Conservation (phyloP, 2,113 vertebrate genomes). For the Phoxinus phoxinus region DNA sequence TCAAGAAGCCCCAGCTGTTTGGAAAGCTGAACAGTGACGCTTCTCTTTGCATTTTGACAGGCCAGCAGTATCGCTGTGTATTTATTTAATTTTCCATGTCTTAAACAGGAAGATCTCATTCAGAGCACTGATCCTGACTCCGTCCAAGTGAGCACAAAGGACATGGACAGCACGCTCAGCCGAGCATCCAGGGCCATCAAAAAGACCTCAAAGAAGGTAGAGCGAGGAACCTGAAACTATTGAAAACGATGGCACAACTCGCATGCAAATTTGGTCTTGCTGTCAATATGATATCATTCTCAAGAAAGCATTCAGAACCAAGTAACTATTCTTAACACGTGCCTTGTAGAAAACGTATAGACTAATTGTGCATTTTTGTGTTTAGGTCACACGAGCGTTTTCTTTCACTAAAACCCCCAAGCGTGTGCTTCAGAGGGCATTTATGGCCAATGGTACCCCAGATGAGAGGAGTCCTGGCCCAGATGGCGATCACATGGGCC, state of each 20-base stretch:
- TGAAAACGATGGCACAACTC: background rate
- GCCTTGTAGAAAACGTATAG: background rate
- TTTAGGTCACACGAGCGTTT: constrained; percentile 92
- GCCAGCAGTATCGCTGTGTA: constrained; percentile 39
- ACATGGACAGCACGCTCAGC: constrained; percentile 98
- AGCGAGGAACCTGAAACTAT: background rate
- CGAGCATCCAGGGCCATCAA: constrained; percentile 96
- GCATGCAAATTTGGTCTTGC: constrained; percentile 20
- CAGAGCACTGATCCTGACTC: constrained; percentile 90
- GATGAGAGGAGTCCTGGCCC: constrained; percentile 83
- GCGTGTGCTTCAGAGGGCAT: constrained; percentile 88
- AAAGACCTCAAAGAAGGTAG: constrained; percentile 97
- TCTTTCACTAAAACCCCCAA: constrained; percentile 98
- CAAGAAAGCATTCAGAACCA: no score
- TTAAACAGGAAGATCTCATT: constrained; percentile 90
- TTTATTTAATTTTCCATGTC: constrained; percentile 53
- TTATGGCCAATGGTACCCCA: constrained; percentile 83
- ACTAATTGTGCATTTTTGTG: background rate
- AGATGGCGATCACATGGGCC: constrained; percentile 74
- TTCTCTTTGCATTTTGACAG: constrained; percentile 49
- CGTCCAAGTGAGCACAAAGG: constrained; percentile 96
- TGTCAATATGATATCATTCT: no score
- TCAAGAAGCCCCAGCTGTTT: constrained; percentile 64
- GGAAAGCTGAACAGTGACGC: constrained; percentile 60
- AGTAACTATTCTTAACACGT: no score